A percentile compares a stretch with the other conserved stretches of the same genome.
Conservation (phyloP, 2,113 vertebrate genomes). For the Theropithecus gelada region DNA sequence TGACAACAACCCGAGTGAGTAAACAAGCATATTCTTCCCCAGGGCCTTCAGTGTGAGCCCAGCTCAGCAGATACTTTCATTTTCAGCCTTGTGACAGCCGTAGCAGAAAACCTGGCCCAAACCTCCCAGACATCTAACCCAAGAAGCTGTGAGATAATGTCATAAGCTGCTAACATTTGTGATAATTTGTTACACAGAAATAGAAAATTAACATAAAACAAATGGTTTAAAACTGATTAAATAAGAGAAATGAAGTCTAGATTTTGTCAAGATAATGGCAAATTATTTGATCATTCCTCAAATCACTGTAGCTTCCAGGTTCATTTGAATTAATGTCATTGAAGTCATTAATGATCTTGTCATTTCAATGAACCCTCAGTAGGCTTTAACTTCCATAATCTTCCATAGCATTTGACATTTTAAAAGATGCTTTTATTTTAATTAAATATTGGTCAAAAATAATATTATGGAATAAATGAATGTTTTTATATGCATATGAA, state of each 20-base stretch:
- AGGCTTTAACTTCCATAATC: background rate
- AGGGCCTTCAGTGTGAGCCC: background rate
- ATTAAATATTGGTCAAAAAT: background rate
- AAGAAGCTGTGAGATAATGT: background rate
- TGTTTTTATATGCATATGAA: background rate
- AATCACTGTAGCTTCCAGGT: background rate
- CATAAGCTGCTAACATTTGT: background rate
- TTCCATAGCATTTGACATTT: background rate
- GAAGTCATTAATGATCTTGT: background rate
- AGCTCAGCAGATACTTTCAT: background rate
- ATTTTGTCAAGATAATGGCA: background rate
- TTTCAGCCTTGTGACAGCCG: background rate
- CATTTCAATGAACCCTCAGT: background rate
- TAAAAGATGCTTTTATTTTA: background rate
- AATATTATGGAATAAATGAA: background rate
- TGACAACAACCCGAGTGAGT: background rate
- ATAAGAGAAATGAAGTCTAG: background rate
- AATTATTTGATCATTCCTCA: background rate
- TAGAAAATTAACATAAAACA: background rate
- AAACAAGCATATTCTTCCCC: background rate
- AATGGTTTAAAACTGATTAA: background rate
- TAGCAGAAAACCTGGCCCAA: background rate
- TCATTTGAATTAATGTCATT: background rate
- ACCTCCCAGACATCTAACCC: background rate
- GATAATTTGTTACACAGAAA: background rate